A percentile compares a stretch with the other conserved stretches of the same genome.
Conservation (phyloP, 1,140 invertebrate species). For the Magallana ariakensis region DNA sequence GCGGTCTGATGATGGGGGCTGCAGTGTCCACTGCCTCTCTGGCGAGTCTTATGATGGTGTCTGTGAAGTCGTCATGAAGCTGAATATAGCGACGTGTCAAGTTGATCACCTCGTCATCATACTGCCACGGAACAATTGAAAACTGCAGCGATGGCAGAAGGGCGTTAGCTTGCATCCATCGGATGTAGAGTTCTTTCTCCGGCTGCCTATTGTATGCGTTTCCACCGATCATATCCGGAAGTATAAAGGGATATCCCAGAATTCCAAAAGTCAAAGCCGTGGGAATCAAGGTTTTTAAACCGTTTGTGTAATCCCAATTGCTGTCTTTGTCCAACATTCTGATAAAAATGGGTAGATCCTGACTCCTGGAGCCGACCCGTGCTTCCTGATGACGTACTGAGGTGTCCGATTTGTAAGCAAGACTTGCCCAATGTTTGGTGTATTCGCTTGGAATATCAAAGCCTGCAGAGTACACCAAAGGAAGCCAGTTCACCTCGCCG, state of each 20-base stretch:
- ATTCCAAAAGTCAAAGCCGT: slow-evolving; percentile 90
- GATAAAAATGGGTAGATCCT: slow-evolving; percentile 89
- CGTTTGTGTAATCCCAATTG: slow-evolving; percentile 88
- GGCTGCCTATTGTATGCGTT: slow-evolving; percentile 86
- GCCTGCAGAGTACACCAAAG: slow-evolving; percentile 73
- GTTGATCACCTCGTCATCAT: slow-evolving; percentile 84
- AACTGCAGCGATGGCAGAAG: slow-evolving; percentile 95
- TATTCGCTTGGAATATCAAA: slow-evolving; percentile 72
- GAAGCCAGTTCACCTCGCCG: slow-evolving; percentile 92
- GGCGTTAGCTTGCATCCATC: slow-evolving; percentile 92
- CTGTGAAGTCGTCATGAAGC: slow-evolving; percentile 85
- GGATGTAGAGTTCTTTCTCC: slow-evolving; percentile 89
- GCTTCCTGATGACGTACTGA: slow-evolving; percentile 86
- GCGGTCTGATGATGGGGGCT: slow-evolving; percentile 85
- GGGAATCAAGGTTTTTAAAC: slow-evolving; percentile 91
- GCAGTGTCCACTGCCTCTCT: slow-evolving; percentile 61
- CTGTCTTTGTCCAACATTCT: slow-evolving; percentile 94
- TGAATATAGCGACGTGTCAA: slow-evolving; percentile 85
- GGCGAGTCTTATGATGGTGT: slow-evolving; percentile 62
- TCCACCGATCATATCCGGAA: slow-evolving; percentile 97
- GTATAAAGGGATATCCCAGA: slow-evolving; percentile 90
- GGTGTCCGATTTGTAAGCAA: slow-evolving; percentile 81
- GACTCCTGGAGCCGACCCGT: slow-evolving; percentile 88
- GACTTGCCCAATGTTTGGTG: slow-evolving; percentile 67
- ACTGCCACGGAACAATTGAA: slow-evolving; percentile 93